Conservation (phyloP, 1,140 invertebrate species). For the Homalodisca vitripennis region DNA sequence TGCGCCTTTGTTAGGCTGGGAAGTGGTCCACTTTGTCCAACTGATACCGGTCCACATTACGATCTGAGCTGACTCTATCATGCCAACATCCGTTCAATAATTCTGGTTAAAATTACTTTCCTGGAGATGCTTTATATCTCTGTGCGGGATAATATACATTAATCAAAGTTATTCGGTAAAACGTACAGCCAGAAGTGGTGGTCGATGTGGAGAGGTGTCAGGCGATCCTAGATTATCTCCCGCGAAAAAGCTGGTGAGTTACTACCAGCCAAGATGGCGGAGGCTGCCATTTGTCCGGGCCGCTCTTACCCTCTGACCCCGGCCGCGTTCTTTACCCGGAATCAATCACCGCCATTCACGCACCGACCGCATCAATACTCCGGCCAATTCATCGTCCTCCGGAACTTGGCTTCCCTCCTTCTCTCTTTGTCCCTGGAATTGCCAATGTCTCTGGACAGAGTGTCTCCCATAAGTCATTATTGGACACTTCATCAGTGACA, state of each 20-base stretch:
- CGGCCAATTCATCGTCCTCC: not conserved
- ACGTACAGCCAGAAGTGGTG: too few relatives aligned
- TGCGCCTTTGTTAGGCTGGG: too few relatives aligned
- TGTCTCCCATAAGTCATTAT: not conserved
- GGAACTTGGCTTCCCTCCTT: not conserved
- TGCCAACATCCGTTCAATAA: too few relatives aligned
- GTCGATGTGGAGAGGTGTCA: too few relatives aligned
- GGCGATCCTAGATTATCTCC: not conserved
- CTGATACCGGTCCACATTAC: too few relatives aligned
- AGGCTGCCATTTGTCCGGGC: not conserved
- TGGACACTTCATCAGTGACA: not conserved
- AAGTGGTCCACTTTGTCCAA: too few relatives aligned
- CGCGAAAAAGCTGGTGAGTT: not conserved
- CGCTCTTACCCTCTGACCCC: not conserved
- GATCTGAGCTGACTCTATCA: too few relatives aligned
- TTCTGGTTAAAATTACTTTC: not conserved
- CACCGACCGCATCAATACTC: not conserved
- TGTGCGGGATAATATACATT: too few relatives aligned
- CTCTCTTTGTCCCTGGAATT: not conserved
- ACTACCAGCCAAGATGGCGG: not conserved
- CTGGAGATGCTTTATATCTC: not conserved
- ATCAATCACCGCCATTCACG: not conserved
- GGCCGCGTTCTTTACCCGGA: not conserved
- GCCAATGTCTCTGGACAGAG: not conserved
- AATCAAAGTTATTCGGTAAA: too few relatives aligned